phyloP scores from a whole-genome alignment of 2,797 vertebrate species.

The Esox lucius region DNA sequence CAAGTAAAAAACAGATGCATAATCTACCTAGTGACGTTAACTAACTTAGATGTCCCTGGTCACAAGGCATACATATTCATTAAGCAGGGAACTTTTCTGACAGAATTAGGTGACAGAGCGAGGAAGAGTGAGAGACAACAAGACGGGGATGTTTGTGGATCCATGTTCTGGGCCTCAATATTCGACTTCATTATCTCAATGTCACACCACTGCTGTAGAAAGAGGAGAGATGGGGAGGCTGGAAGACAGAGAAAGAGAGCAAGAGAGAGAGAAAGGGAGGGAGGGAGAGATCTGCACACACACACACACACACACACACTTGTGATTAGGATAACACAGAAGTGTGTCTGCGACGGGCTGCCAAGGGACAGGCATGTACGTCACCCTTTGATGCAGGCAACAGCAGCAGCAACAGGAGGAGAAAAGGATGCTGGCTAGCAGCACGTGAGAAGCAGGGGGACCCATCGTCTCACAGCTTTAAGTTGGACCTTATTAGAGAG shows the following conservation, averaged over 20 bases:
- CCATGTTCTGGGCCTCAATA: background rate
- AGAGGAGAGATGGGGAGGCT: constrained; percentile 2
- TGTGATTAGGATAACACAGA: background rate
- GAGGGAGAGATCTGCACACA: background rate
- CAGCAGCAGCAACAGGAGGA: background rate
- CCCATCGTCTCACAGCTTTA: background rate
- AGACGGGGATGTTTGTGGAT: background rate
- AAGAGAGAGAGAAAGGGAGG: background rate
- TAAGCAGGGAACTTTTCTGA: constrained; percentile 15
- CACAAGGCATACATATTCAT: constrained; percentile 29
- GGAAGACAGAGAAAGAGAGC: background rate
- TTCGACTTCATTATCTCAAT: background rate
- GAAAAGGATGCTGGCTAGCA: background rate
- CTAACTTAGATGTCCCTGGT: background rate
- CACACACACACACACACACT: background rate
- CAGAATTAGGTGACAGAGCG: background rate
- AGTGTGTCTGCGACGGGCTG: background rate
- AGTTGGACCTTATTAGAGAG: background rate
- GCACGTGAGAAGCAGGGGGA: background rate
- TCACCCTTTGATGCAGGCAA: too few relatives aligned
- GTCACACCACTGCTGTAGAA: background rate
- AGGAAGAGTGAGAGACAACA: background rate
- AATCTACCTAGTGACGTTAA: background rate
- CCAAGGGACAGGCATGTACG: background rate
- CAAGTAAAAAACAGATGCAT: background rate